Percentiles rank a stretch among this genome's conserved stretches.
Conservation (phyloP, 2,888 invertebrate species). For the Agapostemon virescens region DNA sequence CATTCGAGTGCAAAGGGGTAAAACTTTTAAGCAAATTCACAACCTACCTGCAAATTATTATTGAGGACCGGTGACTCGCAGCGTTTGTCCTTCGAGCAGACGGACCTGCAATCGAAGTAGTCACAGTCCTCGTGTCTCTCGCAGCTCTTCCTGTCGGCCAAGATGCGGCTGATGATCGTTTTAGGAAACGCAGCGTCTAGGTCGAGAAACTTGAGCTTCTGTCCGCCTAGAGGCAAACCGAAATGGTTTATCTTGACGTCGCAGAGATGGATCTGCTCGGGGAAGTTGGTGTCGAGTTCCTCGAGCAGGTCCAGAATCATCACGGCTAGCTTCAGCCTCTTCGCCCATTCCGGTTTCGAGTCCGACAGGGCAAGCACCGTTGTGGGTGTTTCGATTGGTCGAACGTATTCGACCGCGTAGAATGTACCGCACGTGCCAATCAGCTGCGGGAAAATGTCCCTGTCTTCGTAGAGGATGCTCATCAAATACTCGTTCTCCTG, state of each 20-base stretch:
- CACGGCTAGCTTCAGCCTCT: constrained; percentile 82
- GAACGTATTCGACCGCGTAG: constrained; percentile 85
- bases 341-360: constrained; percentile 83
- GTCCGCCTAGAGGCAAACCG: constrained; percentile 82
- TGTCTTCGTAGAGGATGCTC: constrained; percentile 83
- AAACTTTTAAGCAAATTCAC: not conserved
- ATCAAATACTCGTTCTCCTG: constrained; percentile 87
- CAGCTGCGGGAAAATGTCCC: constrained; percentile 85
- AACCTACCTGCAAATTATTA: constrained; percentile 82
- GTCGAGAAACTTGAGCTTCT: constrained; percentile 84
- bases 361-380: constrained; percentile 82
- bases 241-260: constrained; percentile 87
- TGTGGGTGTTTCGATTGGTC: constrained; percentile 82
- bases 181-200: constrained; percentile 84
- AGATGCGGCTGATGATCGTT: constrained; percentile 81
- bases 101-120: constrained; percentile 85
- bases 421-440: constrained; percentile 85
- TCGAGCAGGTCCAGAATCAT: constrained; percentile 84
- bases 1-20: too few relatives aligned
- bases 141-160: constrained; percentile 81
- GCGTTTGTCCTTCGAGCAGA: constrained; percentile 82
- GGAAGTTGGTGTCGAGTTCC: constrained; percentile 83
- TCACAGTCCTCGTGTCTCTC: constrained; percentile 85
- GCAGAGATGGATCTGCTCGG: constrained; percentile 85
- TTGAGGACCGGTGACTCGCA: constrained; percentile 84